These are phyloP conservation scores for Zoroaster sp. DNA, from an alignment of 53 echinoderm and acorn worm species.

Conservation along the genomic window DNA sequence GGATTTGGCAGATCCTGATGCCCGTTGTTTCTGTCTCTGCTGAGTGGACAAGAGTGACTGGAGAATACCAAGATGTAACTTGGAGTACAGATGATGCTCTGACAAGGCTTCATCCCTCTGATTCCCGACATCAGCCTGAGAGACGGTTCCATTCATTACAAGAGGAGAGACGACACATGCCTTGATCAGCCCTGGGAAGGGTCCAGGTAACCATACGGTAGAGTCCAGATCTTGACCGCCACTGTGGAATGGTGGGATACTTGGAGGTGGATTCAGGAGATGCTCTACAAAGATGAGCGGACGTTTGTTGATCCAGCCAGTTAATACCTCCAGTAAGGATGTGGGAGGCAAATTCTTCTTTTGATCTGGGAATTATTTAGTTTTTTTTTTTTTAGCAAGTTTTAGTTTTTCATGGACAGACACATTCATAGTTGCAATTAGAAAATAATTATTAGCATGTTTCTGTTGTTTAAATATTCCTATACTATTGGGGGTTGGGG, in stretches of 20 bases:
- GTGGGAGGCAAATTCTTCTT: conserved; percentile 5
- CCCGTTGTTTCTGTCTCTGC: background rate
- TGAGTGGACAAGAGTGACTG: conserved; percentile 49
- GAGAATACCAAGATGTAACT: conserved; percentile 47
- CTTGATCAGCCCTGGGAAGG: conserved; percentile 64
- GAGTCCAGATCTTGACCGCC: background rate
- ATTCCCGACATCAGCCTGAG: background rate
- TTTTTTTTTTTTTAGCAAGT: background rate
- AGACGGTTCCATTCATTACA: background rate
- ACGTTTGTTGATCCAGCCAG: conserved; percentile 41
- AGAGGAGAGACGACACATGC: conserved; percentile 53
- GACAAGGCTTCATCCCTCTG: background rate
- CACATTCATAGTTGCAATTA: too few species aligned
- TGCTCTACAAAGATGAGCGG: conserved; percentile 54
- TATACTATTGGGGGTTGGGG: too few species aligned
- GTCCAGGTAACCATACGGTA: background rate
- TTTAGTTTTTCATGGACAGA: background rate
- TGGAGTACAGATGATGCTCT: conserved; percentile 41
- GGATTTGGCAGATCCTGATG: too few species aligned
- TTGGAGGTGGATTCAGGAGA: conserved; percentile 41
- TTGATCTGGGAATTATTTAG: background rate
- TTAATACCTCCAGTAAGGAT: conserved; percentile 46
- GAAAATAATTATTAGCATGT: too few species aligned
- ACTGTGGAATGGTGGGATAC: conserved; percentile 58
- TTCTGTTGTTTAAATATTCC: too few species aligned